Percentiles rank a stretch among this genome's conserved stretches.
These are phyloP conservation scores for Ooceraea biroi DNA, from an alignment of 1,140 invertebrate species.

Conservation along the genomic window DNA sequence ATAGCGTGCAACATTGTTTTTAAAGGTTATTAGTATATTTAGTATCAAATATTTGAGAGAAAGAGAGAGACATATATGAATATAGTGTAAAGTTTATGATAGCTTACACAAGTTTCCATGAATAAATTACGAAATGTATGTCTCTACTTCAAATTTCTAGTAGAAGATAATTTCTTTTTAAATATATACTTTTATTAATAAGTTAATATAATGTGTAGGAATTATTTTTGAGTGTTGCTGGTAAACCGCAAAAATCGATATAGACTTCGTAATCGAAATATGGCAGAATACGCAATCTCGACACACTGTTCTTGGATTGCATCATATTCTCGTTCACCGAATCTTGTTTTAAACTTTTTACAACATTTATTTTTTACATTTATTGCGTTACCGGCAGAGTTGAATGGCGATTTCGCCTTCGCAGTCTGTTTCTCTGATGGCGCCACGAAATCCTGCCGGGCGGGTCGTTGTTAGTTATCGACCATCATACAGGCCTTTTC, in stretches of 20 bases:
- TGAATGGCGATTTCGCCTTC: slow-evolving; percentile 35
- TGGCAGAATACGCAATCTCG: not conserved
- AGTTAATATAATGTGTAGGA: slow-evolving; percentile 21
- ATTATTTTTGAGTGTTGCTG: not conserved
- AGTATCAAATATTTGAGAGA: not conserved
- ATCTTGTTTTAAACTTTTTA: not conserved
- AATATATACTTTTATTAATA: too few relatives aligned
- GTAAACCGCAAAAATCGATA: not conserved
- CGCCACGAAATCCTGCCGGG: slow-evolving; percentile 77
- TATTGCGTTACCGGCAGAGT: slow-evolving; percentile 73
- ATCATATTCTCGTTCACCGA: not conserved
- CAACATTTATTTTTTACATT: slow-evolving; percentile 14
- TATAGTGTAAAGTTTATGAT: too few relatives aligned
- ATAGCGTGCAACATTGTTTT: not conserved
- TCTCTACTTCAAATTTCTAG: too few relatives aligned
- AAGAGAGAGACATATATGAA: too few relatives aligned
- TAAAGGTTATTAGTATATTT: not conserved
- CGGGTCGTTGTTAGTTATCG: slow-evolving; percentile 53
- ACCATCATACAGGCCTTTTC: slow-evolving; percentile 51
- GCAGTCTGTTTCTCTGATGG: slow-evolving; percentile 72
- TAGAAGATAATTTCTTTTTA: too few relatives aligned
- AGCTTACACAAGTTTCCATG: too few relatives aligned
- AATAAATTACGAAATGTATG: too few relatives aligned
- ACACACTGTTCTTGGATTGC: not conserved
- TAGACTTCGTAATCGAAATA: not conserved